phyloP scores from a whole-genome alignment of 2,113 vertebrate genomes.

The Triplophysa siluroides region DNA sequence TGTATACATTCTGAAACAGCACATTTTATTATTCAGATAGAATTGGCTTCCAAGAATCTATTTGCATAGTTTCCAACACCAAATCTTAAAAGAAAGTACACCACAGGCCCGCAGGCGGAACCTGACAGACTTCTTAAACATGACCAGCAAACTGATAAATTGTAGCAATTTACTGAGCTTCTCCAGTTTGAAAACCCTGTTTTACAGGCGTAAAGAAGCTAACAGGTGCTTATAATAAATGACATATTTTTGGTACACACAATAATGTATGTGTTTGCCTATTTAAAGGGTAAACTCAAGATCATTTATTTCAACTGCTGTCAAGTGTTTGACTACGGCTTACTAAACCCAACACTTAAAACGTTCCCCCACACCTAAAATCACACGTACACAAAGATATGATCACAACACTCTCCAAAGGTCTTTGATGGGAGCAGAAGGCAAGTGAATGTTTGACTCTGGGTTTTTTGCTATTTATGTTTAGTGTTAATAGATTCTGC shows the following conservation, averaged over 20 bases:
- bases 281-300: background rate
- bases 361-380: conserved; percentile 1
- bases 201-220: background rate
- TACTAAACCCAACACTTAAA: conserved; percentile 2
- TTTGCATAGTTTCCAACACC: too few relatives aligned
- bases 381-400: conserved; percentile 26
- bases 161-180: background rate
- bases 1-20: background rate
- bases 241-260: background rate
- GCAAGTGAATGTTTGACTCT: background rate
- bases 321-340: background rate
- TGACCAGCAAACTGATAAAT: background rate
- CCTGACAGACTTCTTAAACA: background rate
- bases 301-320: background rate
- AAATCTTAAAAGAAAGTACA: background rate
- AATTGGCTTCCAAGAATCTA: too few relatives aligned
- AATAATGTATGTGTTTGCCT: background rate
- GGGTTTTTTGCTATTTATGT: background rate
- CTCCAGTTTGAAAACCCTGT: background rate
- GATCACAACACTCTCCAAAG: conserved; percentile 4
- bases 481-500: background rate
- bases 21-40: background rate
- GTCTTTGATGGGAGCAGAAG: background rate
- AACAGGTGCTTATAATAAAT: background rate
- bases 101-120: background rate